These are phyloP conservation scores for Bettongia penicillata DNA, from an alignment of 2,113 vertebrate species.

Conservation along the genomic window DNA sequence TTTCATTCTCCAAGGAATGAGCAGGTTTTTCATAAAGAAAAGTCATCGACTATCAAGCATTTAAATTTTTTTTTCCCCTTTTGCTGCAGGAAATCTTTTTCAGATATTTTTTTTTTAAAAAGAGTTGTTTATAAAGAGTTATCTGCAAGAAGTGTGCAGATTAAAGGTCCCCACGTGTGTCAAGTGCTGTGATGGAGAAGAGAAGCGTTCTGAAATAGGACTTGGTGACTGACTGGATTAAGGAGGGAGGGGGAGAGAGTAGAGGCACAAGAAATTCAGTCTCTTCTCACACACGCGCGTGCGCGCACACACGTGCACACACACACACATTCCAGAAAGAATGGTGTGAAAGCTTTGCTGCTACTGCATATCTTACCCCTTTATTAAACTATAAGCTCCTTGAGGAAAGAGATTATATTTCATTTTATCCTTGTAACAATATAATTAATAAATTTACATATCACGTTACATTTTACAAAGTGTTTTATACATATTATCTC, in stretches of 20 bases:
- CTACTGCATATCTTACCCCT: background rate
- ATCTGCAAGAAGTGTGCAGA: background rate
- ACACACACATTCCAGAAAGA: background rate
- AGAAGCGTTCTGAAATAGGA: conserved; percentile 33
- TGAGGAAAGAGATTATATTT: background rate
- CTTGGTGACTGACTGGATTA: background rate
- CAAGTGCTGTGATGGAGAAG: background rate
- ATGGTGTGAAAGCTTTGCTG: background rate
- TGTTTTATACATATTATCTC: background rate
- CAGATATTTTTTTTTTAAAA: too few species aligned
- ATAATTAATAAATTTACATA: background rate
- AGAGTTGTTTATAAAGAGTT: background rate
- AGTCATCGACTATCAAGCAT: background rate
- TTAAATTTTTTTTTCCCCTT: background rate
- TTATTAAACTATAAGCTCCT: background rate
- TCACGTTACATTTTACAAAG: background rate
- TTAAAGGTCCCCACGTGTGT: background rate
- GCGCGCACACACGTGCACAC: too few species aligned
- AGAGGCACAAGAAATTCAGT: background rate
- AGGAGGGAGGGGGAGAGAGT: background rate
- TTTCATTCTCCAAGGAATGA: background rate
- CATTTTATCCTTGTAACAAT: background rate
- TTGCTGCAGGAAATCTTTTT: background rate
- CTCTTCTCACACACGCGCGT: too few species aligned
- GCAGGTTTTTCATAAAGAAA: background rate